Evolutionary conservation across 2,797 vertebrate species (phyloP), one percentile per base, ranked within the genome.

Genomic region (Coracias cyanogaster): DNA sequence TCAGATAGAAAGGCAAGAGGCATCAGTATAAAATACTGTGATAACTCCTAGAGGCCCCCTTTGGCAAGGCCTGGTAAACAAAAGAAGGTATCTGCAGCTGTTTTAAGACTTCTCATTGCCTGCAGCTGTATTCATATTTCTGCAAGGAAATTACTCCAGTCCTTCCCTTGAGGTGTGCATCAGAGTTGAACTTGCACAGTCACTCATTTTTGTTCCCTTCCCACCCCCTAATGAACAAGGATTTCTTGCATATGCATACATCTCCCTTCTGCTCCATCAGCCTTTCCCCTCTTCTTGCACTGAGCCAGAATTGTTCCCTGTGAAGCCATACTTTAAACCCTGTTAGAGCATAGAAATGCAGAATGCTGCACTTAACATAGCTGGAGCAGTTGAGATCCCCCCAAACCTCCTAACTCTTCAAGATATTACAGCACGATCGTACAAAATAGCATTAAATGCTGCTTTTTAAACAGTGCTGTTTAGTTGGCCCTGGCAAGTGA

Each of bases 391-490:
- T 20, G 25, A 84, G 29, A 46, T 7, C 15, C 18, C 18, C 13
- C 45, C 60, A n/a, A 4, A 13, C 21, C n/a, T 48, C 15, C 37
- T 10, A 49, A 35, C 15, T 70, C 15, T 5, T 74, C 33, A 60
- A 64, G 51, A 31, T 57, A 45, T 25, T 13, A 87, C 46, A 87
- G n/a, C 51, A 49, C 69, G 21, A 31, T 9, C 20, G 58, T 10
- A 60, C 16, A 72, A 64, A 69, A 49, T 9, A 43, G 55, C 6
- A 1, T 60, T 58, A 45, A 86, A 73, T n/a, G 41, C 37, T 57
- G 6, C 0, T 37, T 70, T 81, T 55, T 28, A 52, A 84, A 61
- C 0, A 0, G 21, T 1, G 1, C 55, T 64, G 15, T 26, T 78
- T 35, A 41, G 48, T 91, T 89, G 61, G 55, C 55, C 51, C 55